Evolutionary conservation across 2,797 vertebrate species (phyloP).

Genomic region (Gymnoscopelus microlampas): DNA sequence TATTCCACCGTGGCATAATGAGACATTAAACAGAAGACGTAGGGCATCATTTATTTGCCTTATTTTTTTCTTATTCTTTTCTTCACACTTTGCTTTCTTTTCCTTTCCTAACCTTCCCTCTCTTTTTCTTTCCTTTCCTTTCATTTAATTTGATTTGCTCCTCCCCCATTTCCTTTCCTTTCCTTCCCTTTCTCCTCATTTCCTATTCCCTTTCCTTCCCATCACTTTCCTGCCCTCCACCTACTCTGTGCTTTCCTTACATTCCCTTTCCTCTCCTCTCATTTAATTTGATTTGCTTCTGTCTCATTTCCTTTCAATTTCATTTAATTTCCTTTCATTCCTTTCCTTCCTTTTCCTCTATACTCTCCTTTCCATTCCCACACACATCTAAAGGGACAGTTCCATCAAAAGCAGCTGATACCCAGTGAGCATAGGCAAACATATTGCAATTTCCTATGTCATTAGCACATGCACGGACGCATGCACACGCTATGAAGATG

Average conservation of each 20-base stretch:
- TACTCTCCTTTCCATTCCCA: slow-evolving; percentile 29
- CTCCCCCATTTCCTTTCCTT: background rate
- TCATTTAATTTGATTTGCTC: too few species aligned
- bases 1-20: slow-evolving; percentile 48
- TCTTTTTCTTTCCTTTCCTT: too few species aligned
- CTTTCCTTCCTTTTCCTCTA: background rate
- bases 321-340: too few species aligned
- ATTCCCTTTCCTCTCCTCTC: too few species aligned
- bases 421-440: slow-evolving; percentile 13
- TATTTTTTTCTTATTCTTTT: slow-evolving; percentile 22
- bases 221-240: background rate
- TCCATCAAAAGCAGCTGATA: slow-evolving; percentile 35
- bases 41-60: background rate
- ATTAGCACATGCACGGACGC: background rate
- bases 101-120: too few species aligned
- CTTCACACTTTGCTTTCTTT: too few species aligned
- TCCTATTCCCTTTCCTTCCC: slow-evolving; percentile 28
- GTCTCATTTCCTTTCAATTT: background rate
- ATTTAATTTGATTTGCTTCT: too few species aligned
- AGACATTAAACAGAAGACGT: slow-evolving; percentile 48
- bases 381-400: slow-evolving; percentile 33
- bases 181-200: background rate
- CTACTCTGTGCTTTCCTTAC: too few species aligned
- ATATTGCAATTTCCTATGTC: slow-evolving; percentile 8
- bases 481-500: too few species aligned